Conservation (phyloP, 2,888 invertebrate species). For the Oscheius sp. region DNA sequence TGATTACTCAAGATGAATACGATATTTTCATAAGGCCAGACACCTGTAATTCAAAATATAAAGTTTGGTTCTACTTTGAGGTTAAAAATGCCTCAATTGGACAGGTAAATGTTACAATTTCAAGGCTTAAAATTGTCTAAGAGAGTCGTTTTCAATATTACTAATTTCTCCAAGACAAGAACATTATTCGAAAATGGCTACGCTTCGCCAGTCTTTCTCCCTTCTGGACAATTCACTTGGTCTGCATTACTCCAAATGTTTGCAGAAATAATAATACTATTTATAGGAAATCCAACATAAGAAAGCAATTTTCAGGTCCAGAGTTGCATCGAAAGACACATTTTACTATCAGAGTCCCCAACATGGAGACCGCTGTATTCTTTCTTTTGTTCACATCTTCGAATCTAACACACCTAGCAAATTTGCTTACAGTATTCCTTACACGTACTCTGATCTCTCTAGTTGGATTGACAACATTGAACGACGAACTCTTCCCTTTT, state of each 20-base stretch:
- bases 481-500: conserved; percentile 75
- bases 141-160: conserved; percentile 94
- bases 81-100: conserved; percentile 71
- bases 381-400: conserved; percentile 92
- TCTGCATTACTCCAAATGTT: conserved; percentile 73
- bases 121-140: conserved; percentile 72
- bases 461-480: conserved; percentile 83
- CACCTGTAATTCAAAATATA: conserved; percentile 88
- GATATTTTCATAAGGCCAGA: conserved; percentile 95
- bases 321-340: conserved; percentile 83
- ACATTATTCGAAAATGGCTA: conserved; percentile 88
- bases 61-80: conserved; percentile 98
- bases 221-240: conserved; percentile 83
- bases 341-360: conserved; percentile 89
- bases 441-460: conserved; percentile 90
- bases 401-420: conserved; percentile 91
- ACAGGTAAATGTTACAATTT: conserved; percentile 36
- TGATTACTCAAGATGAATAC: conserved; percentile 78
- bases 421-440: conserved; percentile 91
- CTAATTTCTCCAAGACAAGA: conserved; percentile 90
- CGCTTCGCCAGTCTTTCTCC: conserved; percentile 88
- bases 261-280: too few species aligned
- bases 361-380: conserved; percentile 88
- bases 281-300: neutral
- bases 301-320: conserved; percentile 76